Evolutionary conservation across 1,140 invertebrate genomes (phyloP).

Genomic region (Rhizoglyphus robini): DNA sequence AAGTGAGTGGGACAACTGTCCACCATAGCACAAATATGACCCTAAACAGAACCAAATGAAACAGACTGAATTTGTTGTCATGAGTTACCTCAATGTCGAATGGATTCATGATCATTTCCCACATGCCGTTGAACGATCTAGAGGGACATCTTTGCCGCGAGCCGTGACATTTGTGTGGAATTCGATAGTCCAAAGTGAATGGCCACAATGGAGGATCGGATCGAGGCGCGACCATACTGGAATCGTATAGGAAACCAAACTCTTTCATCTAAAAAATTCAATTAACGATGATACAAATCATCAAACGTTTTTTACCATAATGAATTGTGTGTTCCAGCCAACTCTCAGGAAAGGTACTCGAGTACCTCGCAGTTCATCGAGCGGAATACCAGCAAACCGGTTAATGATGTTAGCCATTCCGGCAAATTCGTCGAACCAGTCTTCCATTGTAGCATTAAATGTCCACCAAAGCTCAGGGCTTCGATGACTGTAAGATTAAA

Average conservation of each 20-base stretch:
- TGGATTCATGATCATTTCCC: constrained; percentile 94
- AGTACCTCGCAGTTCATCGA: constrained; percentile 42
- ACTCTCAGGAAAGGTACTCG: constrained; percentile 76
- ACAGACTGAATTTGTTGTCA: constrained; percentile 68
- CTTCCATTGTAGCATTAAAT: constrained; percentile 61
- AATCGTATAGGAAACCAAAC: constrained; percentile 85
- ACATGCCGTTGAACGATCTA: constrained; percentile 65
- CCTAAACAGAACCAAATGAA: constrained; percentile 66
- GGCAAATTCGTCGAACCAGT: constrained; percentile 89
- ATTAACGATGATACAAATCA: background rate
- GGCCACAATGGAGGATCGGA: constrained; percentile 77
- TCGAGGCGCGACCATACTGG: constrained; percentile 79
- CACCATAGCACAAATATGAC: constrained; percentile 54
- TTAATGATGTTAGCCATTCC: constrained; percentile 70
- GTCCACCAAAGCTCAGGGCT: constrained; percentile 50
- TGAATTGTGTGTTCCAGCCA: constrained; percentile 85
- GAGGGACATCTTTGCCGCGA: constrained; percentile 46
- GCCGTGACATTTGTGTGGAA: constrained; percentile 86
- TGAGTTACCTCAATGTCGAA: constrained; percentile 70
- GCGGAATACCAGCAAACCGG: constrained; percentile 77
- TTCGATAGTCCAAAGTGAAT: constrained; percentile 84
- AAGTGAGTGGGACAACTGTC: constrained; percentile 31
- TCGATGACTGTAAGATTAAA: constrained; percentile 40
- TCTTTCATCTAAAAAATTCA: constrained; percentile 55
- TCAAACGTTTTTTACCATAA: constrained; percentile 44